Percentiles rank a stretch among this genome's conserved stretches.
Evolutionary conservation across 2,888 invertebrate species (phyloP).

Genomic region (Fragum whitleyi): DNA sequence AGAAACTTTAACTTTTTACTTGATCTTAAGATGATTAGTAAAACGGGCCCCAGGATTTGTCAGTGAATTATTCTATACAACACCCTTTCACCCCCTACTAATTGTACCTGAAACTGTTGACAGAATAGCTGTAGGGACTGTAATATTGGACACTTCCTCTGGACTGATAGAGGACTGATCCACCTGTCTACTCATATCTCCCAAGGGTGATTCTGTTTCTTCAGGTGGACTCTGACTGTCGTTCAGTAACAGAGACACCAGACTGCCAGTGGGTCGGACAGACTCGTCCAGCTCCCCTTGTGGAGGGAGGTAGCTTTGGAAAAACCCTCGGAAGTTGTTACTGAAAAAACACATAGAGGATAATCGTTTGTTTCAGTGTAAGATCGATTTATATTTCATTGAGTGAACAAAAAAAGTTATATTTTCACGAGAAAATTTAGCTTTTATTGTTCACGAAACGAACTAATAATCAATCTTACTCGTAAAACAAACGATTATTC

Average conservation of each 20-base stretch:
- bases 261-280: constrained; percentile 42
- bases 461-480: too few species aligned
- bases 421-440: too few species aligned
- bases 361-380: too few species aligned
- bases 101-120: constrained; percentile 76
- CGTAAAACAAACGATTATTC: too few species aligned
- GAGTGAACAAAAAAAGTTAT: too few species aligned
- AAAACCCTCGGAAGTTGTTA: constrained; percentile 41
- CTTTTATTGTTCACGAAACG: too few species aligned
- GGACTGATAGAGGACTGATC: constrained; percentile 72
- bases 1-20: too few species aligned
- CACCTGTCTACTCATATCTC: not conserved
- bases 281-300: not conserved
- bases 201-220: constrained; percentile 3
- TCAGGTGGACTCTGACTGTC: constrained; percentile 49
- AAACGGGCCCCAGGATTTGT: too few species aligned
- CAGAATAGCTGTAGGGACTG: constrained; percentile 77
- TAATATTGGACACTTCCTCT: constrained; percentile 76
- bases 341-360: not conserved
- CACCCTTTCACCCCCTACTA: too few species aligned
- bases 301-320: constrained; percentile 47
- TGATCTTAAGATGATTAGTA: too few species aligned
- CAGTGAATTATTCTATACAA: too few species aligned
- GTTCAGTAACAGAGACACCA: constrained; percentile 68
- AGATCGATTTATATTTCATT: too few species aligned